These are phyloP conservation scores for Metallyticus violacea DNA, from an alignment of 2,888 invertebrate genomes.

Conservation along the genomic window DNA sequence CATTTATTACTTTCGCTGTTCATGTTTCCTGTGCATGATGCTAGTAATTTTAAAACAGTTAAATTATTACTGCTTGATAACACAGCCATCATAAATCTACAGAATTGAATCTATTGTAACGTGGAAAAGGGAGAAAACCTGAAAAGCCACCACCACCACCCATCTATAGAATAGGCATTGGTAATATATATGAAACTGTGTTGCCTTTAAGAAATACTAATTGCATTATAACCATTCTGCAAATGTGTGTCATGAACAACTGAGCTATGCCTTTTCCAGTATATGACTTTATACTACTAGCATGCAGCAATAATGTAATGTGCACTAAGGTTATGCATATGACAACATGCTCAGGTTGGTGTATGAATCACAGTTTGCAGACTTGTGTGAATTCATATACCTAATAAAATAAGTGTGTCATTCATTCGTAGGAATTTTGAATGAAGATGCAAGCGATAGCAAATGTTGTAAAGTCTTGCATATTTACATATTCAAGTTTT, in stretches of 20 bases:
- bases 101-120: no score
- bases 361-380: neutral
- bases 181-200: no score
- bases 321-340: neutral
- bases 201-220: neutral
- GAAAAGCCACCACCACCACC: no score
- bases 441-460: neutral
- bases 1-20: no score
- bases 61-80: no score
- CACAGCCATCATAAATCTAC: no score
- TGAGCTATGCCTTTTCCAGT: neutral
- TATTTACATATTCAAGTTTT: neutral
- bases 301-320: neutral
- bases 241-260: neutral
- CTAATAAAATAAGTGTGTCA: neutral
- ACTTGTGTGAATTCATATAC: neutral
- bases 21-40: no score
- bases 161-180: no score
- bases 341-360: neutral
- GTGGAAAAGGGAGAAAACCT: no score
- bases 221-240: neutral
- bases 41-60: no score
- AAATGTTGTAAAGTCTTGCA: neutral
- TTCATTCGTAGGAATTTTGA: neutral
- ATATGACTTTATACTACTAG: neutral